A percentile compares a stretch with the other conserved stretches of the same genome.
phyloP scores from a whole-genome alignment of 2,888 invertebrate species.

The Coenonympha glycerion region DNA sequence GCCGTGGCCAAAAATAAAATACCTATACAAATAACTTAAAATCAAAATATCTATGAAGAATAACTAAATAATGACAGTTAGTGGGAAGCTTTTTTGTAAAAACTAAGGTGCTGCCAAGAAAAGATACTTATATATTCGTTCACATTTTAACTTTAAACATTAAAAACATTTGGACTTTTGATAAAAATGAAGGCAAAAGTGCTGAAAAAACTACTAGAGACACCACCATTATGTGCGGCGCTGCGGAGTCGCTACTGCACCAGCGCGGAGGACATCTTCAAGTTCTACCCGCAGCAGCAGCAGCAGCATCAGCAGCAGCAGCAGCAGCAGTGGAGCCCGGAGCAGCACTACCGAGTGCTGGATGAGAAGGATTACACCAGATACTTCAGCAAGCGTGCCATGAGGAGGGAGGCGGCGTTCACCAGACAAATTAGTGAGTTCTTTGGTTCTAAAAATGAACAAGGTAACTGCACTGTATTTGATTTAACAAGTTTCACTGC shows the following conservation, averaged over 20 bases:
- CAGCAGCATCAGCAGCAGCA: conserved; percentile 38
- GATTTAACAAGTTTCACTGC: too few species aligned
- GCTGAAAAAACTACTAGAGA: conserved; percentile 33
- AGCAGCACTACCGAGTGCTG: conserved; percentile 43
- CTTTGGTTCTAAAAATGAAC: background rate
- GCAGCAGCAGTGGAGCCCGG: conserved; percentile 28
- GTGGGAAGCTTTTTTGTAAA: too few species aligned
- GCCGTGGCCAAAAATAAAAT: background rate
- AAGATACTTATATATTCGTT: too few species aligned
- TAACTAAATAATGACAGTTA: too few species aligned
- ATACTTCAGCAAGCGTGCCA: conserved; percentile 51
- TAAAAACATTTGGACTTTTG: too few species aligned
- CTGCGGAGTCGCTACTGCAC: conserved; percentile 36
- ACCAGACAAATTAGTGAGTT: conserved; percentile 65
- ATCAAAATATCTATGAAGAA: too few species aligned
- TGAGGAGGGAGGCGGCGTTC: conserved; percentile 53
- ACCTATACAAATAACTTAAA: too few species aligned
- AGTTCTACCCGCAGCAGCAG: conserved; percentile 49
- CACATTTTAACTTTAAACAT: too few species aligned
- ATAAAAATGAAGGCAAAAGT: conserved; percentile 18
- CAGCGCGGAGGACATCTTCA: conserved; percentile 48
- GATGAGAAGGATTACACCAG: conserved; percentile 51
- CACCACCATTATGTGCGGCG: conserved; percentile 33
- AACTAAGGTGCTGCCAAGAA: too few species aligned
- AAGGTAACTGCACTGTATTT: too few species aligned